phyloP scores from a whole-genome alignment of 2,797 vertebrate genomes.

The Molossus alvarezi region DNA sequence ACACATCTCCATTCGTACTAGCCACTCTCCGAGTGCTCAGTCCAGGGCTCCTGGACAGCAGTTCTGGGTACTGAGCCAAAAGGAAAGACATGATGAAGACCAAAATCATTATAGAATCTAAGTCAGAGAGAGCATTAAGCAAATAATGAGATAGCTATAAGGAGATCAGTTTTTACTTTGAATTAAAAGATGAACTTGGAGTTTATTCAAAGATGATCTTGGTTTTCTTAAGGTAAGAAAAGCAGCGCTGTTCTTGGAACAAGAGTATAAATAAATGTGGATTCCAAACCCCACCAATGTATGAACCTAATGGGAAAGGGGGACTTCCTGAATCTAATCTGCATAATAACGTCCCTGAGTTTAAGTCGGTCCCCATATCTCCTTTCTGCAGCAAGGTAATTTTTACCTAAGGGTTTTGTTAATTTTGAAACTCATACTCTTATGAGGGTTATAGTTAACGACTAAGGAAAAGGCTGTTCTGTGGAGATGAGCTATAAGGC shows the following conservation, averaged over 20 bases:
- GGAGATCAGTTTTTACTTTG: background rate
- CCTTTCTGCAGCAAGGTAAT: background rate
- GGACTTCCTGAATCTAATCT: background rate
- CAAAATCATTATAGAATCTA: background rate
- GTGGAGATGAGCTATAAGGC: background rate
- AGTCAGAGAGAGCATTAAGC: background rate
- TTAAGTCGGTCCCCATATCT: background rate
- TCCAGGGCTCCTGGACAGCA: background rate
- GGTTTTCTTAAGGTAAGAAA: conserved; percentile 53
- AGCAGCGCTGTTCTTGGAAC: background rate
- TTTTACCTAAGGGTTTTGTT: conserved; percentile 1
- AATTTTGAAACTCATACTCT: background rate
- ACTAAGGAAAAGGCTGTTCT: background rate
- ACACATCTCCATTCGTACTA: background rate
- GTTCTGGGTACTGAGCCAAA: background rate
- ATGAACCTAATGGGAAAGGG: background rate
- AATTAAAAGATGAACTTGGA: conserved; percentile 10
- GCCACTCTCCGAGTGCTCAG: background rate
- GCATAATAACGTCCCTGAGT: background rate
- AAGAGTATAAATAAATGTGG: conserved; percentile 12
- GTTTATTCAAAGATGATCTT: background rate
- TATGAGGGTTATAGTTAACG: background rate
- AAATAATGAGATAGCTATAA: background rate
- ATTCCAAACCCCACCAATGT: background rate
- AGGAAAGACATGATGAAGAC: background rate